A percentile compares a stretch with the other conserved stretches of the same genome.
phyloP scores from a whole-genome alignment of 2,113 vertebrate species.

The Fregetta grallaria region DNA sequence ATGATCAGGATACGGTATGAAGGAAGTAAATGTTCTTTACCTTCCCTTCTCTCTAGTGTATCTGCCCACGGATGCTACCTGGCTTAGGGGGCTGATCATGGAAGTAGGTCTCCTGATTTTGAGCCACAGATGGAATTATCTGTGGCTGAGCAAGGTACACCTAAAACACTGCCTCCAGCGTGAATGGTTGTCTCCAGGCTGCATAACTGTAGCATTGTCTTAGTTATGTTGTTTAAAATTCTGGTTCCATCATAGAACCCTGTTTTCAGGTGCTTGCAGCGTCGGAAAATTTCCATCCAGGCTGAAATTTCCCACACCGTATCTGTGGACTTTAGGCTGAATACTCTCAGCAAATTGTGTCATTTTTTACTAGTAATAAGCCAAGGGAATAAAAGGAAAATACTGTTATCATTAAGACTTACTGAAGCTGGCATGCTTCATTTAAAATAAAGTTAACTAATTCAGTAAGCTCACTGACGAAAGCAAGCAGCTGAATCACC shows the following conservation, averaged over 20 bases:
- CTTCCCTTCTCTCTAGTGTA: neutral
- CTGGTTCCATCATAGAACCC: neutral
- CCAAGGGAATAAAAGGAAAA: neutral
- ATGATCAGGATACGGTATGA: neutral
- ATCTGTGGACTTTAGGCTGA: neutral
- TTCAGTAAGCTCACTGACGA: neutral
- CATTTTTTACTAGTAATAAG: neutral
- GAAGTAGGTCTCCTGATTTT: neutral
- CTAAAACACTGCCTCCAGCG: rapidly evolving
- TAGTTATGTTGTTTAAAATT: neutral
- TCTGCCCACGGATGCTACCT: neutral
- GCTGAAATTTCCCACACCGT: neutral
- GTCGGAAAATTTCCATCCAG: neutral
- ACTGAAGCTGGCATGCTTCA: neutral
- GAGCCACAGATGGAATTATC: neutral
- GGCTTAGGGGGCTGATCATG: neutral
- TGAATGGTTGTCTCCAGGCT: neutral
- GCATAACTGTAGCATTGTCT: neutral
- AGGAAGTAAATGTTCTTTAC: neutral
- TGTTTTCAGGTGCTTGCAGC: neutral
- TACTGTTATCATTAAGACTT: neutral
- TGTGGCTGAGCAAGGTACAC: neutral
- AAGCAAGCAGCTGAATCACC: neutral
- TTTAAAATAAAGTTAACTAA: neutral
- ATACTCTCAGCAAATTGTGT: neutral